Conservation (phyloP, 1,140 invertebrate species). For the Paraescarpia echinospica region DNA sequence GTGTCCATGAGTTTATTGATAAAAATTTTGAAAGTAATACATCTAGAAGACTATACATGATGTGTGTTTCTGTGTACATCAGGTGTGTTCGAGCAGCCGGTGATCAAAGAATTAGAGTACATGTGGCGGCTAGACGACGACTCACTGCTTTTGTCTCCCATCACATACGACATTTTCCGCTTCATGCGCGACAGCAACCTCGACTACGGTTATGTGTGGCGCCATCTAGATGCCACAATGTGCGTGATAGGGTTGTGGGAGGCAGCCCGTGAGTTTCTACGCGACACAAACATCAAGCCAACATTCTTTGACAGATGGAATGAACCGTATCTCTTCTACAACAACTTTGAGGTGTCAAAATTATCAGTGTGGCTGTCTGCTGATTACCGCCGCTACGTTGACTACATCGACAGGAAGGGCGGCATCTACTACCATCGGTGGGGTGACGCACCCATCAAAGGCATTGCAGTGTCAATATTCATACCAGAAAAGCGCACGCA, state of each 20-base stretch:
- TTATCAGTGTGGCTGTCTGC: neutral
- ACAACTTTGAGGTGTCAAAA: slow-evolving; percentile 23
- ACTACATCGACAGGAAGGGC: slow-evolving; percentile 20
- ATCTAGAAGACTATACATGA: neutral
- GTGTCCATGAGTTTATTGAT: no score
- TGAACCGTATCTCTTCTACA: slow-evolving; percentile 3
- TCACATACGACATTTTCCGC: slow-evolving; percentile 14
- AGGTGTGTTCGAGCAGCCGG: slow-evolving; percentile 12
- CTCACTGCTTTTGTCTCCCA: neutral
- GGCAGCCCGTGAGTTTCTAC: neutral
- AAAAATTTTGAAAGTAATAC: no score
- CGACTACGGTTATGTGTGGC: slow-evolving; percentile 16
- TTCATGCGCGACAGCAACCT: slow-evolving; percentile 10
- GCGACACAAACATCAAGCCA: neutral
- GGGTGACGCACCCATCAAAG: slow-evolving; percentile 20
- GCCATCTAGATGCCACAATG: neutral
- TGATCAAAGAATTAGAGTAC: neutral
- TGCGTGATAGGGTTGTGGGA: slow-evolving; percentile 21
- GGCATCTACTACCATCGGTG: slow-evolving; percentile 23
- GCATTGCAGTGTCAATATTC: slow-evolving; percentile 15
- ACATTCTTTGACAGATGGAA: slow-evolving; percentile 5
- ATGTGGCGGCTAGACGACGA: slow-evolving; percentile 22
- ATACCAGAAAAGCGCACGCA: neutral
- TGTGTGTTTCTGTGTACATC: neutral
- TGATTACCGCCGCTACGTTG: slow-evolving; percentile 18